These are phyloP conservation scores for Pyrrhosoma nymphula DNA, from an alignment of 2,888 invertebrate species.

Conservation along the genomic window DNA sequence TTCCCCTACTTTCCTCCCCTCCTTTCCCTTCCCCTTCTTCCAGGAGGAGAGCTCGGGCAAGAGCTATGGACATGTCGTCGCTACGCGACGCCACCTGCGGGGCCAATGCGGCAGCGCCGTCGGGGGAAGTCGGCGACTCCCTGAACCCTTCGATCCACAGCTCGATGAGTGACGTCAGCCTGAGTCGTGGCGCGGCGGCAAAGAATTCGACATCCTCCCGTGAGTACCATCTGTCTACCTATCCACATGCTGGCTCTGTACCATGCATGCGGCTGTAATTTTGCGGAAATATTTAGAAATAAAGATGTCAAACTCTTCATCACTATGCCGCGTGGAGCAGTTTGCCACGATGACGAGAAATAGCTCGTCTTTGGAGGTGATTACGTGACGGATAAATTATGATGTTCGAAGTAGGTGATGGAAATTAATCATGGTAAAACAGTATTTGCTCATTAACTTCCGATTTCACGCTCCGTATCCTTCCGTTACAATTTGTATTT, in stretches of 20 bases:
- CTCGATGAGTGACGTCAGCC: conserved; percentile 74
- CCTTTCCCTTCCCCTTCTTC: neutral
- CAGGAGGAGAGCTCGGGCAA: conserved; percentile 50
- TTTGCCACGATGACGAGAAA: too few species aligned
- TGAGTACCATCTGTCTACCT: conserved; percentile 70
- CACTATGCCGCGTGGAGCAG: too few species aligned
- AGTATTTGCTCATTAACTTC: too few species aligned
- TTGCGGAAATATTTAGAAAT: too few species aligned
- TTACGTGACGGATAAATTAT: too few species aligned
- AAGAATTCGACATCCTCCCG: conserved; percentile 70
- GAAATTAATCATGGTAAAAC: too few species aligned
- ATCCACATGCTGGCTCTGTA: too few species aligned
- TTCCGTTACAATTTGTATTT: too few species aligned
- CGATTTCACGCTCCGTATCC: too few species aligned
- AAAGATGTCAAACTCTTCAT: too few species aligned
- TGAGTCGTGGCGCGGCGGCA: conserved; percentile 68
- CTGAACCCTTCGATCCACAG: conserved; percentile 74
- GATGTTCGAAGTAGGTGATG: too few species aligned
- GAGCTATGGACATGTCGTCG: conserved; percentile 53
- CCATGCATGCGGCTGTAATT: conserved; percentile 61
- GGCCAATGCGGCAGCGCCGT: conserved; percentile 7
- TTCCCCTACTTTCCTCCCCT: neutral
- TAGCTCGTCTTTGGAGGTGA: too few species aligned
- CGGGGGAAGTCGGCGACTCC: conserved; percentile 52
- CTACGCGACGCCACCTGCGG: conserved; percentile 54